Evolutionary conservation across 2,888 invertebrate genomes (phyloP), one percentile per base, ranked within the genome.

Genomic region (Nematopogon swammerdamellus): DNA sequence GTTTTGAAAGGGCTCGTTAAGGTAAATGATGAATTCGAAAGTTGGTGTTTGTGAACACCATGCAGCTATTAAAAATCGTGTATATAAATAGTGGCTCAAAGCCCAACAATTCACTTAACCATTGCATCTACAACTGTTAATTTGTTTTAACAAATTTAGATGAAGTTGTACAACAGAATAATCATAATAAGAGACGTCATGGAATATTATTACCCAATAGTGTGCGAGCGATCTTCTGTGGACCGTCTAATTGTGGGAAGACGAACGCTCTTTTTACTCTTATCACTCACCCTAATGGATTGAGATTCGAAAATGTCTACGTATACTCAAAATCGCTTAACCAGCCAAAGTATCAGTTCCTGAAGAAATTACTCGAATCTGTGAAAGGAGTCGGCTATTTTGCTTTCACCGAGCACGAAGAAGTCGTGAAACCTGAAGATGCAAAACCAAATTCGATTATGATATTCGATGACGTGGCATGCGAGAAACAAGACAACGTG

Each of bases 401-500:
- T 25, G 25, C 25, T 25, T 25, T 25, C 25, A 25, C 25, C 47
- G 43, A 55, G 53, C 16, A 50, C 54, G 20, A 19, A 47, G 44
- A 47, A 50, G 19, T 50, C 47, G 11, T 46, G 53, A 14, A 25
- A n/a, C 46, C 42, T 8, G 48, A 55, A 4, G 52, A 58, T 19
- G 60, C 60, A 2, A 54, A 54, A 56, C 45, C 45, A 49, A 58
- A 62, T 56, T 64, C 63, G 8, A 55, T 68, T n/a, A 59, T 68
- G 52, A 63, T 70, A 47, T 69, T 69, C 53, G 65, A 68, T 55
- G 65, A 68, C 58, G 59, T 68, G 18, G 59, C 60, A 17, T 64
- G 62, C 43, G 63, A 61, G 11, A 60, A 61, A 48, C 61, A 63
- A 51, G 52, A 58, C 44, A 57, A 55, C 36, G 59, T 67, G 14